Evolutionary conservation across 2,113 vertebrate species (phyloP).

Genomic region (Neodontobutis hainanensis): DNA sequence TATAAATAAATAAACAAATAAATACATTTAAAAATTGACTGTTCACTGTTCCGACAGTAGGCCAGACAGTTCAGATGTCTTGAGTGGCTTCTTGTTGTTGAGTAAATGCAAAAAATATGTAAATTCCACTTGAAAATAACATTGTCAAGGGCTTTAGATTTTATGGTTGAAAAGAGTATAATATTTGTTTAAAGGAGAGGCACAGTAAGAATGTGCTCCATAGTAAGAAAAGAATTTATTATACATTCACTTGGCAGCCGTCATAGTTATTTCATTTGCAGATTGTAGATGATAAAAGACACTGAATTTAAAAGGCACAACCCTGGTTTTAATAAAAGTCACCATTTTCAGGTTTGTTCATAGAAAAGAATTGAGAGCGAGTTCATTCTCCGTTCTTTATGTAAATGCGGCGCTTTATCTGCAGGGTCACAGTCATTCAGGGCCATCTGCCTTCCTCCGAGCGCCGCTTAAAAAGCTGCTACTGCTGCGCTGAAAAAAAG

Average conservation of each 20-base stretch:
- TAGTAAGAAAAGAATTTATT: background rate
- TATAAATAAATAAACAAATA: too few species aligned
- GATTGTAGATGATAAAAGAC: background rate
- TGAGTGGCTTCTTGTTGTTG: too few species aligned
- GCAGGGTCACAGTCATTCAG: background rate
- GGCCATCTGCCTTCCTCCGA: slow-evolving; percentile 28
- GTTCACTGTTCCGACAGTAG: too few species aligned
- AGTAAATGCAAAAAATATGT: too few species aligned
- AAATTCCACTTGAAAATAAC: too few species aligned
- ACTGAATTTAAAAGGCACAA: background rate
- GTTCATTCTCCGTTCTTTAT: background rate
- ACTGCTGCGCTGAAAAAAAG: slow-evolving; percentile 22
- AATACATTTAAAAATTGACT: too few species aligned
- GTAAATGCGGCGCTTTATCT: slow-evolving; percentile 14
- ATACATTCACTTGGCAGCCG: background rate
- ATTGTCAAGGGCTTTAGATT: too few species aligned
- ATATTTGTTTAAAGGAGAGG: background rate
- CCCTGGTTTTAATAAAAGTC: background rate
- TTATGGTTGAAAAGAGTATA: too few species aligned
- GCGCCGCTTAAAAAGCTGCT: slow-evolving; percentile 1
- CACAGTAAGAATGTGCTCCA: background rate
- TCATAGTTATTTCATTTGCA: background rate
- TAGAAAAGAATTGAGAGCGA: background rate
- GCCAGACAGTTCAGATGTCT: too few species aligned
- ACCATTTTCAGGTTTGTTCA: background rate